phyloP scores from a whole-genome alignment of 2,797 vertebrate species.

The Periparus ater region DNA sequence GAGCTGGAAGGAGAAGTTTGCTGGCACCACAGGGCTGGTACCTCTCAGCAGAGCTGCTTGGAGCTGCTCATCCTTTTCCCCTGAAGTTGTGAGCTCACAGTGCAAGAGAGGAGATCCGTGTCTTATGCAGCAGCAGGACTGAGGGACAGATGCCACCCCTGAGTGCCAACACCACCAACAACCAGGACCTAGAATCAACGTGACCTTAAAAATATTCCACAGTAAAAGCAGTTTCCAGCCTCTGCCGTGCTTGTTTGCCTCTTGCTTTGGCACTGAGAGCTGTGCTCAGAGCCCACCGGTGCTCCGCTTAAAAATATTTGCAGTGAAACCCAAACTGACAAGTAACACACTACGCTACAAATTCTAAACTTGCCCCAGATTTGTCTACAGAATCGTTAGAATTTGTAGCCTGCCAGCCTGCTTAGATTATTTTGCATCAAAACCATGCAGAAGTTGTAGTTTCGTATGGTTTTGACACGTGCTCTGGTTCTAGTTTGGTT shows the following conservation, averaged over 20 bases:
- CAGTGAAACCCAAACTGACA: constrained; percentile 49
- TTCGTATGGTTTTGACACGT: constrained; percentile 41
- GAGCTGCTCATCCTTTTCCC: not conserved
- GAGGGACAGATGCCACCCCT: not conserved
- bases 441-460: constrained; percentile 49
- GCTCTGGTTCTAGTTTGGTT: constrained; percentile 63
- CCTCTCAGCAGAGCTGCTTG: not conserved
- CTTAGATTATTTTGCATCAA: constrained; percentile 64
- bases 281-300: not conserved
- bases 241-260: accelerated
- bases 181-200: not conserved
- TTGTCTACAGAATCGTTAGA: constrained; percentile 57
- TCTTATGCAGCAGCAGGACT: not conserved
- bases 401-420: constrained; percentile 66
- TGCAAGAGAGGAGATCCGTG: not conserved
- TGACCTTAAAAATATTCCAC: not conserved
- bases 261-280: not conserved
- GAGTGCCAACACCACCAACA: not conserved
- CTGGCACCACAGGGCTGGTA: accelerated
- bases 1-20: not conserved
- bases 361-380: constrained; percentile 63
- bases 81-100: not conserved
- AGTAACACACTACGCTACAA: constrained; percentile 44
- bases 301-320: constrained; percentile 25
- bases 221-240: not conserved